Evolutionary conservation across 2,797 vertebrate genomes (phyloP).

Genomic region (Tenualosa ilisha): DNA sequence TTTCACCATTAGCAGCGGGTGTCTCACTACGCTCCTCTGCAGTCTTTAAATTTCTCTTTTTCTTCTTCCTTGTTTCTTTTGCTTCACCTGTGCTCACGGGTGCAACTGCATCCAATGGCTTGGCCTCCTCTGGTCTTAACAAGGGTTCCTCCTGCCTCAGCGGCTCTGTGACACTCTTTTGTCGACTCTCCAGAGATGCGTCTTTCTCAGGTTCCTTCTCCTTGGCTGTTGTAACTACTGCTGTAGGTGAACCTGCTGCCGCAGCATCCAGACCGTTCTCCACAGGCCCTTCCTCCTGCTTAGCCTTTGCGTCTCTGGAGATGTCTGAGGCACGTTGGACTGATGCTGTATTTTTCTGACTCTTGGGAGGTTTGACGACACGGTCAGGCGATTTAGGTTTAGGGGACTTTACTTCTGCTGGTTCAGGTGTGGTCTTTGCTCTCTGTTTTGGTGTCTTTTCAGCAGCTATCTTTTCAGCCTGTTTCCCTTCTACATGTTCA

Average conservation of each 20-base stretch:
- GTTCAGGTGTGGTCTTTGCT: conserved; percentile 14
- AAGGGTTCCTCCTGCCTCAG: background rate
- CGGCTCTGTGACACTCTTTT: conserved; percentile 10
- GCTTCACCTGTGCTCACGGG: background rate
- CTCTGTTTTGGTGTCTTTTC: conserved; percentile 14
- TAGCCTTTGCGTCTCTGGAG: conserved; percentile 18
- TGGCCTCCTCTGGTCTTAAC: background rate
- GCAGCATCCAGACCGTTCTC: conserved; percentile 8
- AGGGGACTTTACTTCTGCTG: background rate
- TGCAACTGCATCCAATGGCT: background rate
- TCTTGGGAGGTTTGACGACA: background rate
- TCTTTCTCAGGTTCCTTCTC: background rate
- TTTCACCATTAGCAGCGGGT: conserved; percentile 58
- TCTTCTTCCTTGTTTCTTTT: conserved; percentile 15
- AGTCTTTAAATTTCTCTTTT: conserved; percentile 54
- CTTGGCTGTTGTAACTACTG: background rate
- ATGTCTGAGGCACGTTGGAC: background rate
- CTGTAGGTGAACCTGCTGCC: background rate
- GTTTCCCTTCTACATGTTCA: conserved; percentile 1
- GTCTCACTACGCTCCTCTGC: background rate
- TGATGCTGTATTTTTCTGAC: background rate
- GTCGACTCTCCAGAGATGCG: background rate
- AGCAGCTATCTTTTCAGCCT: background rate
- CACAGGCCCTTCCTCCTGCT: background rate
- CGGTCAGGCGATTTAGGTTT: background rate